Evolutionary conservation across 1,140 invertebrate genomes (phyloP), one percentile per base, ranked within the genome.

Genomic region (Ceratina australensis): DNA sequence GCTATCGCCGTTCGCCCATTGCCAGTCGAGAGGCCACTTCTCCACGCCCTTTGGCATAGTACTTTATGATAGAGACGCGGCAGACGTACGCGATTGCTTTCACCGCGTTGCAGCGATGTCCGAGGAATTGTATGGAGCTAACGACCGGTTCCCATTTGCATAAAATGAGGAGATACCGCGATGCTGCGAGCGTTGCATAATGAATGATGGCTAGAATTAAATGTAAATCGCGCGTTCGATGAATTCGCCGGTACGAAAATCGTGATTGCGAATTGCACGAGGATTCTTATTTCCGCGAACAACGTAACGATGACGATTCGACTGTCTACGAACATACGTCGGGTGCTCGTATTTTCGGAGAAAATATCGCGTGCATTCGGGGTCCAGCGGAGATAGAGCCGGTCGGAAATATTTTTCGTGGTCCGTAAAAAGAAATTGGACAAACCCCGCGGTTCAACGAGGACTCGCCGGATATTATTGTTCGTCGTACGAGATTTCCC

Each of bases 341-440:
- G 15, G 8, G 33, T 16, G 5, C 22, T 0, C 22, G 26, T 76
- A 52, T 76, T 76, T 61, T 42, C 28, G 8, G 20, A 52, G 65
- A 24, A 60, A 69, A 69, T 76, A 69, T 69, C 56, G 28, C 20
- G 52, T 28, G n/a, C 18, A n/a, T 22, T 16, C 7, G 28, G 15
- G 15, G 28, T 56, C 28, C n/a, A 15, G 52, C 61, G 5, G 12
- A 22, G 61, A 50, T 33, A 47, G 63, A 47, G 67, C 50, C 22
- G 28, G 61, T 15, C 10, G 65, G 28, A 61, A 71, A 52, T 77
- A 77, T 77, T 69, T 71, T 26, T 54, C 74, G 66, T 69, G 26
- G 57, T 20, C 57, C 66, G 66, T 69, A 71, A 61, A 76, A 76
- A 61, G 66, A 69, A 77, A 77, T 77, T 69, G 74, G 56, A 71